Base-by-base conservation (phyloP, 2,888 invertebrate genomes). In the Drosophila sordidula region DNA sequence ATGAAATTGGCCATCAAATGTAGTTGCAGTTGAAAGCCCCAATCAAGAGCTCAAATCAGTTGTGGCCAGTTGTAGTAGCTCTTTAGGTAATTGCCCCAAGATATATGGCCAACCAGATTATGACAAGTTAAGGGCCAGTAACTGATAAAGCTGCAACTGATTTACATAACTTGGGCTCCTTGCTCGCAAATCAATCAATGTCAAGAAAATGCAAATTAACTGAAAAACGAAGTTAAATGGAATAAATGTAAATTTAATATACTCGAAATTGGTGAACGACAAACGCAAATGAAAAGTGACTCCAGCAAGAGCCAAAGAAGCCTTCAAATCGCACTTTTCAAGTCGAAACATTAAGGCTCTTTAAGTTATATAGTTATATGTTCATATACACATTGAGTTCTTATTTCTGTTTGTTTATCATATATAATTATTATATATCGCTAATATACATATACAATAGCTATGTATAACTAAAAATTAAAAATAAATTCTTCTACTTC, bases 1-100 rank as follows among this genome's bases (percentile, higher is more conserved):
- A 67, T 80, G 71, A 84, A 82, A 87, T 84, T 84, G 70, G 55
- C 29, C 32, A 70, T 80, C 75, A 71, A 62, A 55, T 14, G 36
- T n/a, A 4, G 29, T 39, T 41, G 25, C 61, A 42, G 50, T 34
- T 47, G 34, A 44, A 38, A 59, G 56, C 55, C 55, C 29, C 38
- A 42, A 39, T 14, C 49, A 44, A 52, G 57, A 26, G 18, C 16
- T 16, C 34, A 25, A 70, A 55, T 61, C 49, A 38, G 57, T 47
- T 49, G 11, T n/a, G 32, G 1, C 4, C 36, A 39, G 14, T 14
- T 22, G 22, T 6, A 25, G 25, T 25, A 32, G 41, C 45, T 45
- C 29, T 44, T n/a, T 4, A 36, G 39, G 52, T 52, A 75, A 73
- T 49, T 70, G 55, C 56, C 32, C 38, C 6, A 9, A 46, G 50